Evolutionary conservation across 2,113 vertebrate genomes (phyloP).

Genomic region (Thermophis baileyi): DNA sequence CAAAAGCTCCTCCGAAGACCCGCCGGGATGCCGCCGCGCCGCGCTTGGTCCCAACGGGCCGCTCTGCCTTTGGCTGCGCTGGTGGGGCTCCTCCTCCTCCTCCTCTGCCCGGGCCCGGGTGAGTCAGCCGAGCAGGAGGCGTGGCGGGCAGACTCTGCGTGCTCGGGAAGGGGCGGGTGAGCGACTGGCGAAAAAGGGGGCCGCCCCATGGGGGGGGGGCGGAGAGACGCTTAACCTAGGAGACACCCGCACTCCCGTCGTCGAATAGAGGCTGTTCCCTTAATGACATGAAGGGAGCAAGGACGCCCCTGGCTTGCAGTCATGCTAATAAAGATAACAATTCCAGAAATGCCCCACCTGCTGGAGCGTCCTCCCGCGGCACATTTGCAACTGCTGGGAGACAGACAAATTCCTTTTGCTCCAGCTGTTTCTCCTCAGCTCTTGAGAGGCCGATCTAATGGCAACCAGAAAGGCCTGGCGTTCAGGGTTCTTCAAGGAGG

Average conservation of each 20-base stretch:
- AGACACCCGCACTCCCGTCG: too few relatives aligned
- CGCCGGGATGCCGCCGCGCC: constrained; percentile 1
- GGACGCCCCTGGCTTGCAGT: background rate
- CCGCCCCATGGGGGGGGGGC: background rate
- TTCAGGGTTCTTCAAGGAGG: background rate
- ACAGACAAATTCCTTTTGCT: background rate
- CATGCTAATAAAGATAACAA: background rate
- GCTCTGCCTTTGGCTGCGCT: background rate
- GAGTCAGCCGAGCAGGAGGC: constrained; percentile 32
- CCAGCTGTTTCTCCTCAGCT: background rate
- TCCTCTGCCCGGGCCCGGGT: constrained; percentile 65
- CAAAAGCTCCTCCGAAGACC: too few relatives aligned
- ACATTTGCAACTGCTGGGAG: background rate
- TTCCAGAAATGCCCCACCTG: background rate
- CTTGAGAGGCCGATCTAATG: background rate
- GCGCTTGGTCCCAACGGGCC: background rate
- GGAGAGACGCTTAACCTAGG: too few relatives aligned
- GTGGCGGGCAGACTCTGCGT: background rate
- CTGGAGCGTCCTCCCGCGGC: background rate
- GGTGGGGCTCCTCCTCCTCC: constrained; percentile 44
- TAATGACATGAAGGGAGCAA: background rate
- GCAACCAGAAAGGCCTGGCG: background rate
- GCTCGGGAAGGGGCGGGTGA: background rate
- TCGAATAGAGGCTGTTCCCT: background rate
- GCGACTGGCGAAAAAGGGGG: background rate